These are phyloP conservation scores for Garrulus glandarius DNA, from an alignment of 2,797 vertebrate species.

Conservation along the genomic window DNA sequence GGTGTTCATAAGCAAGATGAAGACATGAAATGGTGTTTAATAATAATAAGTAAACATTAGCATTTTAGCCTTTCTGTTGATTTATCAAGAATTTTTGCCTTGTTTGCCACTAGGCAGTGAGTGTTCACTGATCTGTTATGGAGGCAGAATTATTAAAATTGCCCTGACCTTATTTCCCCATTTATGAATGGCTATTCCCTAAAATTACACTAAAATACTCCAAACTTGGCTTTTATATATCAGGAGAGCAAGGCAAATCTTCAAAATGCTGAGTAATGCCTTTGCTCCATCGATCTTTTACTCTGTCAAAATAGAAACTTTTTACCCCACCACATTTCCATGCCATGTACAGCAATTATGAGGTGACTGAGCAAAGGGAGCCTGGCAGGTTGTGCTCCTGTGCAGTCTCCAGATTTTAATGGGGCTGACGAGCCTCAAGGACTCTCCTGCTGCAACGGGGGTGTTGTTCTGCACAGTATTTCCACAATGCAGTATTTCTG, in stretches of 20 bases:
- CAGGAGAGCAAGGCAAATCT: not conserved
- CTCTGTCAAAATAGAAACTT: constrained; percentile 8
- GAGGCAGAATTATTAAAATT: not conserved
- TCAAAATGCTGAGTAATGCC: not conserved
- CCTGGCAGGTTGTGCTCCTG: not conserved
- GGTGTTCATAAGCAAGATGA: not conserved
- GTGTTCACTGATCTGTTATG: not conserved
- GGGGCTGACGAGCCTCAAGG: not conserved
- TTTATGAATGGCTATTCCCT: not conserved
- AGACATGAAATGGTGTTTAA: not conserved
- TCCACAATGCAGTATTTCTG: not conserved
- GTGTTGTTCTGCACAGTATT: not conserved
- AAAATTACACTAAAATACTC: not conserved
- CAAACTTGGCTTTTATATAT: not conserved
- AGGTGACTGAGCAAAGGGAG: not conserved
- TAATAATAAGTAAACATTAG: not conserved
- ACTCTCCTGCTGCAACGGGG: not conserved
- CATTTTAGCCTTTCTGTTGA: not conserved
- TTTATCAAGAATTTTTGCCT: not conserved
- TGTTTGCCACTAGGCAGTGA: not conserved
- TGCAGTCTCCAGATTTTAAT: not conserved
- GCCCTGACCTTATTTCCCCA: not conserved
- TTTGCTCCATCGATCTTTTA: not conserved
- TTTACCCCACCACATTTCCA: not conserved
- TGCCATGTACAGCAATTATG: rapidly evolving